These are phyloP conservation scores for Drosophila micromelanica DNA, from an alignment of 1,140 invertebrate genomes.

Conservation along the genomic window DNA sequence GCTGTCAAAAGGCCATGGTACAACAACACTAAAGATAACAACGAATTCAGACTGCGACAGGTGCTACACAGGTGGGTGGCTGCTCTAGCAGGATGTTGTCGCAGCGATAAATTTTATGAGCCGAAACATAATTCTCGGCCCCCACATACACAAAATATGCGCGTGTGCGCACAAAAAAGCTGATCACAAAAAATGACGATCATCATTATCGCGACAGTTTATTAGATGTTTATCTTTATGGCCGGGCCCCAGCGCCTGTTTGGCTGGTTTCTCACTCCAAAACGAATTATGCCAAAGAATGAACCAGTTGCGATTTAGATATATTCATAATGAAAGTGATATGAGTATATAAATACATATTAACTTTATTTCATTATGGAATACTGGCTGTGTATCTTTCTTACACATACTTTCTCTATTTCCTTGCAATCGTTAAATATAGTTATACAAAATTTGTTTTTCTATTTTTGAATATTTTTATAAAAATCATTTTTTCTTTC, in stretches of 20 bases:
- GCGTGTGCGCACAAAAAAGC: conserved; percentile 36
- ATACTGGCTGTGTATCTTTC: no score
- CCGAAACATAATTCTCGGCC: conserved; percentile 20
- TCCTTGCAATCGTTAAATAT: no score
- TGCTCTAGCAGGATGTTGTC: conserved; percentile 35
- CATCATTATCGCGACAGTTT: conserved; percentile 72
- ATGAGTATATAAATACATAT: neutral
- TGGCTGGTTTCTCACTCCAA: conserved; percentile 31
- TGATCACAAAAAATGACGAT: conserved; percentile 56
- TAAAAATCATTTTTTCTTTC: no score
- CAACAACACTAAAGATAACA: neutral
- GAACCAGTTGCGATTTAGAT: conserved; percentile 27
- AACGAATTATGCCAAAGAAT: conserved; percentile 23
- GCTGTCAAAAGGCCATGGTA: neutral
- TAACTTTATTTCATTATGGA: no score
- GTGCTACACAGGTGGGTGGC: conserved; percentile 49
- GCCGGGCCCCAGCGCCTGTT: conserved; percentile 32
- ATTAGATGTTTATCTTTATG: conserved; percentile 76
- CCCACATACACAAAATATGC: conserved; percentile 29
- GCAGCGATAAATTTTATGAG: neutral
- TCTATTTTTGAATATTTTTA: no score
- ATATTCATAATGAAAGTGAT: conserved; percentile 60
- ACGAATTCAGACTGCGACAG: neutral
- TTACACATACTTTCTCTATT: no score
- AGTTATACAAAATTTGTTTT: no score